Evolutionary conservation across 2,888 invertebrate genomes (phyloP).

Genomic region (Polyploca ridens): DNA sequence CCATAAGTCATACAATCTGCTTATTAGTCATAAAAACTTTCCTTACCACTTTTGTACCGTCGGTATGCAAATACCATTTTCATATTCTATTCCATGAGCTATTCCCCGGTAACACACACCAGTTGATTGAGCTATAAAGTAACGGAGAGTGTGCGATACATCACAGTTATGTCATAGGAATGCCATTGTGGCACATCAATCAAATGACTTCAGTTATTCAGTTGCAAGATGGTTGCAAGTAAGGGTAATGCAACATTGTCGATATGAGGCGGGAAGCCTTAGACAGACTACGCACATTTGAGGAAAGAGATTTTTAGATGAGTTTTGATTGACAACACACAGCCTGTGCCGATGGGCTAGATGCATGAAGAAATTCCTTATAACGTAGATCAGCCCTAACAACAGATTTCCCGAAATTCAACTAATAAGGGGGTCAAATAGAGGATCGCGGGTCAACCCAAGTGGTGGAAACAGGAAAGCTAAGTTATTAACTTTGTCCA

Average conservation of each 20-base stretch:
- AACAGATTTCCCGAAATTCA: too few relatives aligned
- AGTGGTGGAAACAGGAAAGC: too few relatives aligned
- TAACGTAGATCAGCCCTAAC: too few relatives aligned
- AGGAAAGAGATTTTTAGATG: too few relatives aligned
- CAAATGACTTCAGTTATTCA: conserved; percentile 45
- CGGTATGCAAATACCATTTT: conserved; percentile 12
- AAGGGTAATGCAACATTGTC: conserved; percentile 3
- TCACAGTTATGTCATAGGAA: conserved; percentile 53
- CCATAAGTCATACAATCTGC: too few relatives aligned
- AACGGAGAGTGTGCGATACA: conserved; percentile 32
- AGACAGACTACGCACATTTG: background rate
- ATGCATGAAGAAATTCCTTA: too few relatives aligned
- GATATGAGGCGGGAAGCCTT: background rate
- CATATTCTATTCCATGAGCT: conserved; percentile 29
- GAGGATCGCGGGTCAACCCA: too few relatives aligned
- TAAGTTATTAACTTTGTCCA: too few relatives aligned
- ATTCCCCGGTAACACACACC: conserved; percentile 27
- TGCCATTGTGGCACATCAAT: conserved; percentile 50
- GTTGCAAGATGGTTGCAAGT: conserved; percentile 24
- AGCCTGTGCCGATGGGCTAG: too few relatives aligned
- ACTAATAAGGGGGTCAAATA: too few relatives aligned
- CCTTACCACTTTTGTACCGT: background rate
- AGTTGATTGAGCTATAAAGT: conserved; percentile 28
- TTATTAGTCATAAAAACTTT: too few relatives aligned
- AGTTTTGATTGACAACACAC: too few relatives aligned